These are phyloP conservation scores for Campoplex capitator DNA, from an alignment of 2,888 invertebrate species.

Conservation along the genomic window DNA sequence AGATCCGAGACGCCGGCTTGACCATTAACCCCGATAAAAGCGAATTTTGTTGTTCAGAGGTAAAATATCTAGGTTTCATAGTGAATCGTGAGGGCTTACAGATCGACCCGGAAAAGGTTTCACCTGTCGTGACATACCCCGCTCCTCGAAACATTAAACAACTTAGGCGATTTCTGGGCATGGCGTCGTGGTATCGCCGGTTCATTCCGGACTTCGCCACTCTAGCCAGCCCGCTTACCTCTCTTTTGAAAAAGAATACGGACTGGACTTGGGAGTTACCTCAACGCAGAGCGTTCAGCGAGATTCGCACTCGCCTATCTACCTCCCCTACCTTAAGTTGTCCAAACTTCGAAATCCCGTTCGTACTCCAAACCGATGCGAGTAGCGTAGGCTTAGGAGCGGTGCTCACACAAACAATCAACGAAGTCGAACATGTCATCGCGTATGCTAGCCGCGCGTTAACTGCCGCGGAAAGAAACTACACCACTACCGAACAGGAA, in stretches of 20 bases:
- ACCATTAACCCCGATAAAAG: conserved; percentile 8
- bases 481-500: conserved; percentile 59
- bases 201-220: conserved; percentile 43
- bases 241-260: conserved; percentile 21
- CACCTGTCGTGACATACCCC: neutral
- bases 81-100: conserved; percentile 8
- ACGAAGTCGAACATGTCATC: conserved; percentile 59
- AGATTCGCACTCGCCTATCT: too few relatives aligned
- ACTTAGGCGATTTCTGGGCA: conserved; percentile 26
- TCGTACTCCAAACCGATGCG: conserved; percentile 68
- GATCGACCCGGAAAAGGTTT: conserved; percentile 36
- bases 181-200: conserved; percentile 48
- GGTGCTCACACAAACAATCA: conserved; percentile 61
- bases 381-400: conserved; percentile 59
- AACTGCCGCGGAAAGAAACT: conserved; percentile 29
- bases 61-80: conserved; percentile 29
- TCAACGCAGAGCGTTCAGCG: conserved; percentile 47
- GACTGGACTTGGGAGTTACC: conserved; percentile 44
- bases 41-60: conserved; percentile 24
- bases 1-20: conserved; percentile 70
- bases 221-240: neutral
- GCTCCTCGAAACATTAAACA: conserved; percentile 25
- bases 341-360: too few relatives aligned
- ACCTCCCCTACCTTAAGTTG: too few relatives aligned
- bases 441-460: conserved; percentile 28